phyloP scores from a whole-genome alignment of 1,140 invertebrate species.

The Diprion similis region DNA sequence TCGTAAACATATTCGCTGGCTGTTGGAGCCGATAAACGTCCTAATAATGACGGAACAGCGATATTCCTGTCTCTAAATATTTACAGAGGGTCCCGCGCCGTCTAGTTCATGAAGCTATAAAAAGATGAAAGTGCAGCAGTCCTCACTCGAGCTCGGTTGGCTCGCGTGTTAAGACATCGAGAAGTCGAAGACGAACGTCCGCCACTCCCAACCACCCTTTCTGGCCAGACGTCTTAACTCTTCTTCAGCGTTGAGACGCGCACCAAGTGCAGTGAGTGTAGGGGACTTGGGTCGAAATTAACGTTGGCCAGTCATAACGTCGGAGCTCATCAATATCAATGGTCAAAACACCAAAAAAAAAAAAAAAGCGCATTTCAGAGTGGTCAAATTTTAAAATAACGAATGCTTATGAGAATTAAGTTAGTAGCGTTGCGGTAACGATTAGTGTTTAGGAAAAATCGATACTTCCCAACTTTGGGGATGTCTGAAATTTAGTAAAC shows the following conservation, averaged over 20 bases:
- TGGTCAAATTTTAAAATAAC: too few species aligned
- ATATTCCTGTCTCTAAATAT: conserved; percentile 40
- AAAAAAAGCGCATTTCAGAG: too few species aligned
- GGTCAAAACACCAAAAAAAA: too few species aligned
- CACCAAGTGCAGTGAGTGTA: conserved; percentile 3
- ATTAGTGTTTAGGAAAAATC: too few species aligned
- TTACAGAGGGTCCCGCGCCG: conserved; percentile 30
- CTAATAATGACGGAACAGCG: conserved; percentile 40
- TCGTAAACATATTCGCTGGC: conserved; percentile 29
- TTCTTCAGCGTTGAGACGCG: conserved; percentile 15
- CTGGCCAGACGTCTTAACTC: conserved; percentile 25
- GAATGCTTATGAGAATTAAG: too few species aligned
- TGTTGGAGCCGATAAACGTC: conserved; percentile 42
- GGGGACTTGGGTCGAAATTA: too few species aligned
- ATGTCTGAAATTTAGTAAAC: too few species aligned
- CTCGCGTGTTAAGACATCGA: conserved; percentile 10
- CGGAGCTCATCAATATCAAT: too few species aligned
- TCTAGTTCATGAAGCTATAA: conserved; percentile 23
- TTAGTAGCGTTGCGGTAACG: too few species aligned
- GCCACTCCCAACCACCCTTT: background rate
- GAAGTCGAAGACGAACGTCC: background rate
- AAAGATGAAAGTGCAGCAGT: conserved; percentile 27
- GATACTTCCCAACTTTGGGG: too few species aligned
- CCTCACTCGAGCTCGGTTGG: background rate
- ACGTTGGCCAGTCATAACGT: too few species aligned